A percentile compares a stretch with the other conserved stretches of the same genome.
Evolutionary conservation across 2,888 invertebrate species (phyloP).

Genomic region (Conistra vaccinii): DNA sequence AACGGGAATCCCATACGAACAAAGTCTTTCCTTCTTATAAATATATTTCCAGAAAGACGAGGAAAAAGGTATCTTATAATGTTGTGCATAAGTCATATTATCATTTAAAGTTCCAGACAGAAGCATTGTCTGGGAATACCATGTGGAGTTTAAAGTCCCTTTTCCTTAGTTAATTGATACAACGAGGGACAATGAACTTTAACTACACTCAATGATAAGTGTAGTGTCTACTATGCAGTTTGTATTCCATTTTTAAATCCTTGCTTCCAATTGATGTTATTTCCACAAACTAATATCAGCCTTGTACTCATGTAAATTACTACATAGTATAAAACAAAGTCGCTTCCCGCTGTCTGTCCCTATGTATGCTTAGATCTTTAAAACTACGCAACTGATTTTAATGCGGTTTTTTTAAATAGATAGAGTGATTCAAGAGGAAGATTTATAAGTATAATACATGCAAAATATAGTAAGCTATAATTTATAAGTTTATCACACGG

Average conservation of each 20-base stretch:
- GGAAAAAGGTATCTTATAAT: slow-evolving; percentile 7
- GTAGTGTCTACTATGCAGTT: background rate
- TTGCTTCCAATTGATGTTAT: background rate
- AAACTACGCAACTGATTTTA: too few relatives aligned
- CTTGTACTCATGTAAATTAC: background rate
- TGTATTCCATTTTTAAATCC: background rate
- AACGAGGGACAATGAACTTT: slow-evolving; percentile 46
- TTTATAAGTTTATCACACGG: too few relatives aligned
- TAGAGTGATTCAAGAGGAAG: too few relatives aligned
- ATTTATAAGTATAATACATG: too few relatives aligned
- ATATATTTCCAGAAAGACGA: background rate
- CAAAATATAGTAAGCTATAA: too few relatives aligned
- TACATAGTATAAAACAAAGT: too few relatives aligned
- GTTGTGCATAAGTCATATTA: slow-evolving; percentile 3
- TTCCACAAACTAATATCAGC: background rate
- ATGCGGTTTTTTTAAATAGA: too few relatives aligned
- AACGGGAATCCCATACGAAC: background rate
- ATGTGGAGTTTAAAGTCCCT: slow-evolving; percentile 9
- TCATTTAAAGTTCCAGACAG: slow-evolving; percentile 19
- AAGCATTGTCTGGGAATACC: slow-evolving; percentile 38
- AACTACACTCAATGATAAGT: slow-evolving; percentile 24
- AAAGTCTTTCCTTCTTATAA: background rate
- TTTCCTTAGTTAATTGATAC: slow-evolving; percentile 52
- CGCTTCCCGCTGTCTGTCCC: too few relatives aligned
- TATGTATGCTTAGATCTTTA: too few relatives aligned